A percentile compares a stretch with the other conserved stretches of the same genome.
phyloP scores from a whole-genome alignment of 2,797 vertebrate genomes.

The Xiphophorus birchmanni region DNA sequence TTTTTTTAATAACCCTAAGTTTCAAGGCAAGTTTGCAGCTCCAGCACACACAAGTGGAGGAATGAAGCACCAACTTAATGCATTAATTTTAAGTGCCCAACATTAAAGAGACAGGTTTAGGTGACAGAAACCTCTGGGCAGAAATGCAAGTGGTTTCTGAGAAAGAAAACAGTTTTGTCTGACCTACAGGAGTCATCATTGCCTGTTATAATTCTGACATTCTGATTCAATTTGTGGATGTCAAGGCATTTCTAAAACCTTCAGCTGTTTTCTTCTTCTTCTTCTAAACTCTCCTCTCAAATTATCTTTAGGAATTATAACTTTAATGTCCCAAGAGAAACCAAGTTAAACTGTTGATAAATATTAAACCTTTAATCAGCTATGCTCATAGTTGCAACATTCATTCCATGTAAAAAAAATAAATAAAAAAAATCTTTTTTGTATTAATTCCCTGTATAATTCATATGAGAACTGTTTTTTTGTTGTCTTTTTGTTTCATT shows the following conservation, averaged over 20 bases:
- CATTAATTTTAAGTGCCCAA: not conserved
- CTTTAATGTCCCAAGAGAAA: too few species aligned
- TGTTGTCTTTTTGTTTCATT: not conserved
- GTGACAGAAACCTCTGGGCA: not conserved
- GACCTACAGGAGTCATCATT: not conserved
- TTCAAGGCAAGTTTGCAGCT: not conserved
- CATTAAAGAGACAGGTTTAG: not conserved
- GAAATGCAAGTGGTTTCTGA: not conserved
- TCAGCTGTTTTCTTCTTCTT: not conserved
- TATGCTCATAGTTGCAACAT: too few species aligned
- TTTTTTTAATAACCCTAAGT: not conserved
- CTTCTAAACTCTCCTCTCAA: not conserved
- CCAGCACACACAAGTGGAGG: not conserved
- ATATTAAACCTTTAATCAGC: too few species aligned
- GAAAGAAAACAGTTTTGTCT: not conserved
- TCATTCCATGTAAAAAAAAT: too few species aligned
- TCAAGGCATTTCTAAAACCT: not conserved
- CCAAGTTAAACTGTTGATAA: too few species aligned
- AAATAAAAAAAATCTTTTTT: too few species aligned
- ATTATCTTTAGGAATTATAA: not conserved
- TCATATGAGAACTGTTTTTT: too few species aligned
- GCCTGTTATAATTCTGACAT: not conserved
- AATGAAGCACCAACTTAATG: not conserved
- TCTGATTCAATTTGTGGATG: not conserved
- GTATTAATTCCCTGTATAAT: too few species aligned